A percentile compares a stretch with the other conserved stretches of the same genome.
phyloP scores from a whole-genome alignment of 2,113 vertebrate genomes.

The Atrichornis clamosus region DNA sequence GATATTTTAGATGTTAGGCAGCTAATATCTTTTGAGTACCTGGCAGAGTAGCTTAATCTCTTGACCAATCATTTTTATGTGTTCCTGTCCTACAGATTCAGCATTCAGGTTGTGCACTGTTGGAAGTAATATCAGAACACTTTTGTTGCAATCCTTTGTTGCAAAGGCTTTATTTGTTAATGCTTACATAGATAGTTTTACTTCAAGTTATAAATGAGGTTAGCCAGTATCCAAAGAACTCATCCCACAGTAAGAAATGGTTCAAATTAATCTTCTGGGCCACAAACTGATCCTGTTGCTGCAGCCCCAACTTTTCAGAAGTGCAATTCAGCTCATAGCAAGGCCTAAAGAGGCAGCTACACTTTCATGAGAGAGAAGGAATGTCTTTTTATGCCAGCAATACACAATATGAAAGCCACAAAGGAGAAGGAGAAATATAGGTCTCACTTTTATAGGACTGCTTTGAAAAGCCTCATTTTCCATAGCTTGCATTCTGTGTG shows the following conservation, averaged over 20 bases:
- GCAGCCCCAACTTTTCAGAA: background rate
- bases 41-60: conserved; percentile 48
- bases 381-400: background rate
- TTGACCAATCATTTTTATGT: conserved; percentile 47
- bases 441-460: background rate
- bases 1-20: conserved; percentile 54
- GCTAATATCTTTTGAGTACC: conserved; percentile 32
- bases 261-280: background rate
- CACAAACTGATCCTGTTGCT: background rate
- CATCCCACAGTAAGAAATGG: background rate
- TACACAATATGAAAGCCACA: background rate
- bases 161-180: background rate
- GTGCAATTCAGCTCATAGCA: background rate
- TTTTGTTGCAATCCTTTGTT: background rate
- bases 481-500: background rate
- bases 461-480: background rate
- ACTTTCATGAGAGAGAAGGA: background rate
- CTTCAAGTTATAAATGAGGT: background rate
- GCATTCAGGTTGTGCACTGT: background rate
- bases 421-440: background rate
- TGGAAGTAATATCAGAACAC: background rate
- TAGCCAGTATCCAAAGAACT: background rate
- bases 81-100: conserved; percentile 2
- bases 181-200: background rate
- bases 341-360: background rate